A percentile compares a stretch with the other conserved stretches of the same genome.
Evolutionary conservation across 2,888 invertebrate species (phyloP).

Genomic region (Atethmia centrago): DNA sequence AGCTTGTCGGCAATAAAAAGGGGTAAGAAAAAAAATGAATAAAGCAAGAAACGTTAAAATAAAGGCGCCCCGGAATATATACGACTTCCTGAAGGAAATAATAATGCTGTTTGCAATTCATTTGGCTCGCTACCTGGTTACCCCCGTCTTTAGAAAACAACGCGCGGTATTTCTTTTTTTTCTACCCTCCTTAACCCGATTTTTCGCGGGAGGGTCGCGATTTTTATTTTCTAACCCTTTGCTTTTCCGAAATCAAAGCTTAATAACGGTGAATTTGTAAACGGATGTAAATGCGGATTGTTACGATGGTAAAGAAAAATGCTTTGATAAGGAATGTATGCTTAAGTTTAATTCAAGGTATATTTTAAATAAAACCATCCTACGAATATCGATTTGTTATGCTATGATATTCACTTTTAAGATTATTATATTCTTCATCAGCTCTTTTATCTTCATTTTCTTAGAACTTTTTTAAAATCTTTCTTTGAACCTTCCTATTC

Average conservation of each 20-base stretch:
- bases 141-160: conserved; percentile 88
- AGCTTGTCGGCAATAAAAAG: conserved; percentile 89
- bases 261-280: conserved; percentile 74
- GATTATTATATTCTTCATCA: background rate
- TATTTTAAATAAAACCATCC: background rate
- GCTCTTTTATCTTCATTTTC: background rate
- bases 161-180: conserved; percentile 81
- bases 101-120: conserved; percentile 91
- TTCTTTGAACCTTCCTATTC: background rate
- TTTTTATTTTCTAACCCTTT: conserved; percentile 88
- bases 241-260: conserved; percentile 86
- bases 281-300: conserved; percentile 70
- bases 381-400: too few species aligned
- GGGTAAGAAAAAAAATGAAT: conserved; percentile 88
- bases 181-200: conserved; percentile 78
- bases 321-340: conserved; percentile 13
- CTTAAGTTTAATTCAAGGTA: conserved; percentile 11
- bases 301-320: conserved; percentile 30
- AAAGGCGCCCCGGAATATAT: conserved; percentile 89
- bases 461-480: too few species aligned
- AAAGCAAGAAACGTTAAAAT: conserved; percentile 89
- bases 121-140: conserved; percentile 89
- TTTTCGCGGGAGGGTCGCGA: conserved; percentile 85
- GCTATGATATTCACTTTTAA: too few species aligned
- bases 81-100: conserved; percentile 91